Base-by-base conservation (phyloP, 2,797 vertebrate genomes). In the Cyclopterus lumpus region DNA sequence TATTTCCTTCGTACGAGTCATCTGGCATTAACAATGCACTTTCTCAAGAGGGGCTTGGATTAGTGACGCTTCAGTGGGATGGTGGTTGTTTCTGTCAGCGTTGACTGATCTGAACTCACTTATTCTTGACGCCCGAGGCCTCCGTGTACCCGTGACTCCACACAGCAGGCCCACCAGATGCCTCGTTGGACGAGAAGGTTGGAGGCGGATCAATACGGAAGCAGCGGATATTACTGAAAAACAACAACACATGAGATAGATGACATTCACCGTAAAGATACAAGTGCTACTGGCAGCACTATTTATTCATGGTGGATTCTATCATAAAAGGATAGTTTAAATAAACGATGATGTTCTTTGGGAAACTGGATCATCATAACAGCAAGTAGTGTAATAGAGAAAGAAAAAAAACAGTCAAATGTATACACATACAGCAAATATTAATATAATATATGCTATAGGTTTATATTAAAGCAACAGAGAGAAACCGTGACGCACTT, bases 121-220 rank as follows among this genome's bases (percentile, higher is more conserved):
- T 99, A 95, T 99, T 99, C 91, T 98, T 99, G 8, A 99, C 86
- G 9, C 98, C 98, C 0, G 98, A 99, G 0, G 97, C 97, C 88
- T 99, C 98, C 0, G 97, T 98, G 93, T 97, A 99, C 59, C 98
- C 98, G 6, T 99, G 98, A 46, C 97, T 99, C 98, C 98, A 99
- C 53, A 99, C 97, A 0, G 97, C 97, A 0, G 97, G 97, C 0
- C 97, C 97, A 80, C 96, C 96, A 0, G 97, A 95, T 0, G 95
- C 93, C 15, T 99, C 98, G 1, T 94, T 96, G 1, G 95, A 93
- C 0, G 96, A 94, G 76, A 95, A 95, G 46, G 94, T 93, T 1
- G 93, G 96, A 7, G 97, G 96, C 44, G 96, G 97, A 92, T 99
- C 97, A 0, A 99, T 97, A 87, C 95, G 97, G 91, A 99, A 99